phyloP scores from a whole-genome alignment of 2,888 invertebrate genomes.

The Acholoe squamosa region DNA sequence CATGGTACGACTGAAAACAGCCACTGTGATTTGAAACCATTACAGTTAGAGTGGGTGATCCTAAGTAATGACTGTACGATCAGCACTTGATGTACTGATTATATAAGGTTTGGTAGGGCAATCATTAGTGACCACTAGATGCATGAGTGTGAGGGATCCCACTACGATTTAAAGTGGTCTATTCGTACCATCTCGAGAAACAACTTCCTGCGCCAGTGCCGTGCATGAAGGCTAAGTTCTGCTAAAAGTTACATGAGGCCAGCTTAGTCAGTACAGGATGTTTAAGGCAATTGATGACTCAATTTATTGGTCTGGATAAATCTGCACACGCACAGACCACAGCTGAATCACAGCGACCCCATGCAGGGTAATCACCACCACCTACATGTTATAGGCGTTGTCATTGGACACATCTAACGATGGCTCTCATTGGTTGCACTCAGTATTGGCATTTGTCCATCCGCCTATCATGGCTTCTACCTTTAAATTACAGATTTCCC shows the following conservation, averaged over 20 bases:
- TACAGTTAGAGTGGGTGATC: too few species aligned
- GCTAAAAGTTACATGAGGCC: background rate
- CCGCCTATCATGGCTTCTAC: background rate
- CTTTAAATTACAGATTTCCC: background rate
- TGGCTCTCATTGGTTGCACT: constrained; percentile 30
- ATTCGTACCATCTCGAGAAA: too few species aligned
- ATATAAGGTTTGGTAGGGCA: too few species aligned
- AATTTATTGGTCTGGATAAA: background rate
- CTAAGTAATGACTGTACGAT: too few species aligned
- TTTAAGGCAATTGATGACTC: constrained; percentile 29
- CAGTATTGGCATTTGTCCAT: constrained; percentile 36
- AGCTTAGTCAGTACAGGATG: background rate
- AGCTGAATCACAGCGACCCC: background rate
- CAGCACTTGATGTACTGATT: too few species aligned
- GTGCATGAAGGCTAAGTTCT: background rate
- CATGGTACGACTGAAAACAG: too few species aligned
- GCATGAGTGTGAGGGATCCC: too few species aligned
- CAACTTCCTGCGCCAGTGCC: too few species aligned
- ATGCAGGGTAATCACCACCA: constrained; percentile 3
- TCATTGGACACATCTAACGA: constrained; percentile 41
- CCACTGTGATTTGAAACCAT: too few species aligned
- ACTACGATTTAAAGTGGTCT: too few species aligned
- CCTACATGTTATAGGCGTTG: constrained; percentile 16
- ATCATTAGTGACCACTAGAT: too few species aligned
- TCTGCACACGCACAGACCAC: background rate